A percentile compares a stretch with the other conserved stretches of the same genome.
These are phyloP conservation scores for Pardalotus punctatus DNA, from an alignment of 2,113 vertebrate genomes.

Conservation along the genomic window DNA sequence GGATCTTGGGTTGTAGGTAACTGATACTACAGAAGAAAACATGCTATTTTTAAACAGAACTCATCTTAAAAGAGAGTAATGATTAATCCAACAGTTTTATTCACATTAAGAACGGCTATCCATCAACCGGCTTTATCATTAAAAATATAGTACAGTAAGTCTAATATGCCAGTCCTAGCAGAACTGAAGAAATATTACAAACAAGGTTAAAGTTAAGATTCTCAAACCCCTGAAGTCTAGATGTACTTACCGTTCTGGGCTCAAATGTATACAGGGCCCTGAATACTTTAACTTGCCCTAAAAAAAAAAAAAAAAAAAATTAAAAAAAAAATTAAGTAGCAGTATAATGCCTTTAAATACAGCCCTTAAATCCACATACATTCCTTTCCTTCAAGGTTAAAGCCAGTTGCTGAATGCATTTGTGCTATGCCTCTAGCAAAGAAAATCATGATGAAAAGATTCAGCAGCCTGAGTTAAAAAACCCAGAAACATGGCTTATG, in stretches of 20 bases:
- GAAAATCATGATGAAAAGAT: neutral
- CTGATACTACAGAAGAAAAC: neutral
- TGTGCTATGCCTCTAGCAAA: neutral
- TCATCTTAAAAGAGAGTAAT: neutral
- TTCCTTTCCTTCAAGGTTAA: neutral
- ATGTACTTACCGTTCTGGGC: slow-evolving; percentile 90
- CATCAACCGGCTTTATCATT: neutral
- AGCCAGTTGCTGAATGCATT: neutral
- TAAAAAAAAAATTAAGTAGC: neutral
- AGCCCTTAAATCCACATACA: neutral
- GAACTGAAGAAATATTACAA: neutral
- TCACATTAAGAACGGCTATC: neutral
- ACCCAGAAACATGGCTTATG: neutral
- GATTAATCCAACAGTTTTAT: neutral
- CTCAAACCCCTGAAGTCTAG: neutral
- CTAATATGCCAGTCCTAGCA: neutral
- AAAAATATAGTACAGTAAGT: neutral
- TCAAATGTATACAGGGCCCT: slow-evolving; percentile 94
- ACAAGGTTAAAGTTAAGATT: neutral
- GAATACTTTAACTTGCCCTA: slow-evolving; percentile 97
- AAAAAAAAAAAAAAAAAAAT: neutral
- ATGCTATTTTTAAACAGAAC: neutral
- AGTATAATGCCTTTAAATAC: neutral
- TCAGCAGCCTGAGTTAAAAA: neutral
- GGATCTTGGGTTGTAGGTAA: neutral